Base-by-base conservation (phyloP, 2,888 invertebrate genomes). In the Lumbricus terrestris region DNA sequence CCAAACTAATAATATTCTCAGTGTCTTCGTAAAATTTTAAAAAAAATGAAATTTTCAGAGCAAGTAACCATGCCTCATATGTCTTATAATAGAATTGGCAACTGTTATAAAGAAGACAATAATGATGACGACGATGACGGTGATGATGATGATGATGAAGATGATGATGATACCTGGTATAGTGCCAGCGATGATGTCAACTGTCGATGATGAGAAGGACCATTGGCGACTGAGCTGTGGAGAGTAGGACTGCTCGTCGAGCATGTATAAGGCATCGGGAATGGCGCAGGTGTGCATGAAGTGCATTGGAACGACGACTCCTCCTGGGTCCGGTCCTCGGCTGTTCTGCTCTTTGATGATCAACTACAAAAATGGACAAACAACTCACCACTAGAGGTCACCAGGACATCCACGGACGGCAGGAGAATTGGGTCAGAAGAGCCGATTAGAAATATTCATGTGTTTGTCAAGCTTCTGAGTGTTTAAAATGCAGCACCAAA, bases 181-280 rank as follows among this genome's bases (percentile, higher is more conserved):
- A n/a, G 94, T 94, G 29, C 94, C 94, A 88, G 94, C 94, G 35
- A 94, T 93, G 92, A 94, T 93, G 92, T 95, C 94, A 11, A 94
- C 94, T 33, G 93, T 94, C 23, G 91, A 91, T 34, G 91, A 90
- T 29, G 91, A 90, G 88, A 90, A 91, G 8, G 91, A 90, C 89
- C 90, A 90, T 37, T 88, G 89, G 85, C 88, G 88, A 91, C 88
- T 89, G 88, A 90, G 89, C 18, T 54, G 82, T 69, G 91, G 90
- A 23, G 85, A 54, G 88, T 88, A 91, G 20, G 89, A 90, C 33
- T 90, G 88, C 90, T 96, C 96, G 90, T 96, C 96, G 89, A 96
- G 96, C 98, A 98, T 98, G 94, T 98, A 98, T 90, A 98, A 95
- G 0, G 98, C 98, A 95, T 98, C 98, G 0, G 98, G 98, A 94